Evolutionary conservation across 2,113 vertebrate genomes (phyloP).

Genomic region (Pongo abelii): DNA sequence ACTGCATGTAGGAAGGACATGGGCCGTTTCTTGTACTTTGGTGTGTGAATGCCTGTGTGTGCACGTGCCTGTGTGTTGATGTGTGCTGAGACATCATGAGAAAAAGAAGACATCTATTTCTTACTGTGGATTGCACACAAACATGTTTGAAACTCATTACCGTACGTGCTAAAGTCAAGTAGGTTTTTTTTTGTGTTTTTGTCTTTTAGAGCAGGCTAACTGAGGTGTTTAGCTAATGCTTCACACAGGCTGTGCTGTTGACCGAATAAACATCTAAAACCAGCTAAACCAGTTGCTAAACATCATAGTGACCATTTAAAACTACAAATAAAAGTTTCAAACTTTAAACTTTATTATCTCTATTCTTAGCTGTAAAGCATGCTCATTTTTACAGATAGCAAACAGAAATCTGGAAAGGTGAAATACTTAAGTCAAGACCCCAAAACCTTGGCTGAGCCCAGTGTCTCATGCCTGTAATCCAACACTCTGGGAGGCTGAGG

Average conservation of each 20-base stretch:
- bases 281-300: not conserved
- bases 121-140: not conserved
- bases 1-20: not conserved
- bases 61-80: rapidly evolving
- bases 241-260: not conserved
- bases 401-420: not conserved
- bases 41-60: rapidly evolving
- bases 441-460: too few species aligned
- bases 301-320: not conserved
- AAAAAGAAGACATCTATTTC: not conserved
- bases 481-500: too few species aligned
- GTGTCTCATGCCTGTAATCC: too few species aligned
- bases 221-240: not conserved
- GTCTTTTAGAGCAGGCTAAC: not conserved
- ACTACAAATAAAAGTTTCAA: not conserved
- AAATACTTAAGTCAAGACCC: rapidly evolving
- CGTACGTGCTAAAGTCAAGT: not conserved
- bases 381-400: not conserved
- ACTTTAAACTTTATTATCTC: not conserved
- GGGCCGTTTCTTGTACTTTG: not conserved
- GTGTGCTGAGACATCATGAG: not conserved
- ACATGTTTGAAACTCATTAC: not conserved
- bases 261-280: not conserved
- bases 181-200: not conserved
- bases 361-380: not conserved